Percentiles rank a stretch among this genome's conserved stretches.
These are phyloP conservation scores for Musca domestica DNA, from an alignment of 1,140 invertebrate genomes.

Conservation along the genomic window DNA sequence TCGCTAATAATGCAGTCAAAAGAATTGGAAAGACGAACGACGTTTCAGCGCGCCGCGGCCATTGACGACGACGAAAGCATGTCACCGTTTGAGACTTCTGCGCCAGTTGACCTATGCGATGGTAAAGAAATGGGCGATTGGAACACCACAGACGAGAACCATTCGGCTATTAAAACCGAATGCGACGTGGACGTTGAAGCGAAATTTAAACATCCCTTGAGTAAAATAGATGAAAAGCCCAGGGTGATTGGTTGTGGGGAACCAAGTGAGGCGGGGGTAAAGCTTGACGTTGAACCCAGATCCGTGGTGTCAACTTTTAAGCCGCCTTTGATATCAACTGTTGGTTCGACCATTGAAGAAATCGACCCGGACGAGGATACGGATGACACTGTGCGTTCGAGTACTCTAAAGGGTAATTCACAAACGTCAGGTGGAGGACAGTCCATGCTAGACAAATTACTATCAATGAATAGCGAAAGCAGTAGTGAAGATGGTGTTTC, in stretches of 20 bases:
- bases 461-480: conserved; percentile 50
- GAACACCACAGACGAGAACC: not conserved
- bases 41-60: conserved; percentile 40
- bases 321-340: conserved; percentile 5
- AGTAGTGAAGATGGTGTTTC: conserved; percentile 46
- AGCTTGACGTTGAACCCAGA: not conserved
- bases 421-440: conserved; percentile 32
- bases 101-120: conserved; percentile 12
- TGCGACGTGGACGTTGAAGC: not conserved
- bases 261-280: not conserved
- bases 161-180: not conserved
- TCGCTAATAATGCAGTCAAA: conserved; percentile 69
- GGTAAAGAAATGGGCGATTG: conserved; percentile 4
- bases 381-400: conserved; percentile 43
- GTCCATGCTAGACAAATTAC: conserved; percentile 50
- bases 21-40: conserved; percentile 43
- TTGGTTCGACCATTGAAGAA: conserved; percentile 23
- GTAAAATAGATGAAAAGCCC: not conserved
- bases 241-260: not conserved
- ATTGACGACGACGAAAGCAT: conserved; percentile 46
- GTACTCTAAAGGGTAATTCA: conserved; percentile 30
- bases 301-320: not conserved
- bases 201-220: not conserved
- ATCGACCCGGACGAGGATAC: conserved; percentile 46
- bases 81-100: conserved; percentile 34